A percentile compares a stretch with the other conserved stretches of the same genome.
Evolutionary conservation across 2,113 vertebrate genomes (phyloP).

Genomic region (Genyomyrus donnyi): DNA sequence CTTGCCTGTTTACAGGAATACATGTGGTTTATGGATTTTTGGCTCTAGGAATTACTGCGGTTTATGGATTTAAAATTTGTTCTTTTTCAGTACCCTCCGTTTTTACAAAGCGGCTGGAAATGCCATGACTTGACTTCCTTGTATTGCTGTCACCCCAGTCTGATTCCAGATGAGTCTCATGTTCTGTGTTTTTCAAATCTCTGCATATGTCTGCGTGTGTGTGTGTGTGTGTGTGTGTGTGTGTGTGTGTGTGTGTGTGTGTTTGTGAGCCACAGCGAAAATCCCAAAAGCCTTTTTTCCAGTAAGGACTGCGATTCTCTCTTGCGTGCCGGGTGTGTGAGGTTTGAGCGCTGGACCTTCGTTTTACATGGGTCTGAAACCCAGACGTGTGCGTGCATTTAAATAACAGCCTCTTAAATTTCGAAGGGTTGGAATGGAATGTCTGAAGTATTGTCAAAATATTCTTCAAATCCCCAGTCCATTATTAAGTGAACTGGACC

Average conservation of each 20-base stretch:
- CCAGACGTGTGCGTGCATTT: too few species aligned
- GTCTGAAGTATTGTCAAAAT: background rate
- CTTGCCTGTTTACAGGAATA: conserved; percentile 15
- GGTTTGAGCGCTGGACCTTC: background rate
- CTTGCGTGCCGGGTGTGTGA: background rate
- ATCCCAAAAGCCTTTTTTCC: background rate
- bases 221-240: background rate
- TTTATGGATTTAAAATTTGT: conserved; percentile 13
- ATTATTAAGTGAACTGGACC: background rate
- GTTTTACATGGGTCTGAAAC: background rate
- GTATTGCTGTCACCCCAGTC: background rate
- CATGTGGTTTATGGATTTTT: conserved; percentile 3
- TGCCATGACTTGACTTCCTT: background rate
- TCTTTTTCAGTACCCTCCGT: background rate
- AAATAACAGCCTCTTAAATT: background rate
- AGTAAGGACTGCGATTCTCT: background rate
- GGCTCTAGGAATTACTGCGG: conserved; percentile 6
- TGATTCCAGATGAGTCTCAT: background rate
- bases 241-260: background rate
- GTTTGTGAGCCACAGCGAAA: background rate
- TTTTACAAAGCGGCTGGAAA: background rate
- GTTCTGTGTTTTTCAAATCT: background rate
- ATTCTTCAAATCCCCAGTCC: background rate
- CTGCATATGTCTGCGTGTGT: background rate
- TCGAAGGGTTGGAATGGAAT: background rate